These are phyloP conservation scores for Cotesia vestalis DNA, from an alignment of 1,140 invertebrate genomes.

Conservation along the genomic window DNA sequence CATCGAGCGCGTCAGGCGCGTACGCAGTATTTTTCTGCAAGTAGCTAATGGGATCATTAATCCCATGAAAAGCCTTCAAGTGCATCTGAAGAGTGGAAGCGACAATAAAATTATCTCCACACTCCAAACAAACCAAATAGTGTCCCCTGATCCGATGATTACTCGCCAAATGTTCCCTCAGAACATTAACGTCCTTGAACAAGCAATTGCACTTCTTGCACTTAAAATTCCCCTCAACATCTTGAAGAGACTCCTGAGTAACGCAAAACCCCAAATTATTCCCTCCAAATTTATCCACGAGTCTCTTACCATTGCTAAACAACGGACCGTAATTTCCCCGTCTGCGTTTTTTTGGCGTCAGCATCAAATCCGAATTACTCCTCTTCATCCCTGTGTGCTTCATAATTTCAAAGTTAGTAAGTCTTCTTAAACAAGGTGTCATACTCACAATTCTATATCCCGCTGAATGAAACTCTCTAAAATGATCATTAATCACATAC, in stretches of 20 bases:
- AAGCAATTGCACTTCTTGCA: constrained; percentile 67
- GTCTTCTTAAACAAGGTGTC: constrained; percentile 39
- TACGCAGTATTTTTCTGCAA: constrained; percentile 68
- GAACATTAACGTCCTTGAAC: constrained; percentile 54
- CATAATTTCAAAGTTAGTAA: constrained; percentile 47
- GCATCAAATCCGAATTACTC: constrained; percentile 44
- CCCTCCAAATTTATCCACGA: no score
- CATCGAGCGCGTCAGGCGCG: constrained; percentile 62
- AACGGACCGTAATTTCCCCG: constrained; percentile 46
- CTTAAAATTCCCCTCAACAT: constrained; percentile 61
- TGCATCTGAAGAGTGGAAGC: constrained; percentile 73
- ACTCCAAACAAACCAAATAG: constrained; percentile 73
- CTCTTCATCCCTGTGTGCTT: constrained; percentile 47
- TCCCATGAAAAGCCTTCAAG: constrained; percentile 70
- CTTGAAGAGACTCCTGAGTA: constrained; percentile 49
- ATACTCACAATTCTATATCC: constrained; percentile 49
- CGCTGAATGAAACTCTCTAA: constrained; percentile 48
- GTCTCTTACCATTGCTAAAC: neutral
- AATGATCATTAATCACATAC: constrained; percentile 49
- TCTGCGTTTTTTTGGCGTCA: constrained; percentile 45
- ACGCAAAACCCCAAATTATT: constrained; percentile 50
- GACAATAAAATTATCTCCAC: constrained; percentile 74
- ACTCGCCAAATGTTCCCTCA: constrained; percentile 67
- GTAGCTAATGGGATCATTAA: constrained; percentile 69
- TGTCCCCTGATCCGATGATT: constrained; percentile 69